These are phyloP conservation scores for Sycobia sp. DNA, from an alignment of 1,140 invertebrate species.

Conservation along the genomic window DNA sequence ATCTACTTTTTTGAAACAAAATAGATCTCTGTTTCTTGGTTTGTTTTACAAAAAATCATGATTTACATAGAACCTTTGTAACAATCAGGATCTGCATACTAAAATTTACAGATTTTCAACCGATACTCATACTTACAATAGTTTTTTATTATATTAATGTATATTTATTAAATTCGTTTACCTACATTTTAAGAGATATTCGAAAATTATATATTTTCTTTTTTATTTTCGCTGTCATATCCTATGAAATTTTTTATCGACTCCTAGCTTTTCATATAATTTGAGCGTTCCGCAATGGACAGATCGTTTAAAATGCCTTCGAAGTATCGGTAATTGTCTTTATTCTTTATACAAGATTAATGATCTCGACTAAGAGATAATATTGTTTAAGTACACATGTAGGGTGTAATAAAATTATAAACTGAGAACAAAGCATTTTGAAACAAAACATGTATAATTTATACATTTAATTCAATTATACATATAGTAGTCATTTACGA, in stretches of 20 bases:
- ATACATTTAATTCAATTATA: slow-evolving; percentile 2
- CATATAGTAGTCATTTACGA: too few relatives aligned
- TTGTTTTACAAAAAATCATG: neutral
- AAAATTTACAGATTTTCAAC: slow-evolving; percentile 17
- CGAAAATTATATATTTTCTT: slow-evolving; percentile 30
- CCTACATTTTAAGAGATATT: slow-evolving; percentile 24
- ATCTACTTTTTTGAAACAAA: neutral
- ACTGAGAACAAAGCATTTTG: neutral
- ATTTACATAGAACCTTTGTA: neutral
- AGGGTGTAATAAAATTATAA: slow-evolving; percentile 36
- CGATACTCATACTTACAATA: neutral
- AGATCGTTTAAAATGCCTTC: slow-evolving; percentile 20
- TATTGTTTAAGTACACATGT: slow-evolving; percentile 45
- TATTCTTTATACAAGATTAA: slow-evolving; percentile 23
- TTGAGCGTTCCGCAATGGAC: slow-evolving; percentile 7
- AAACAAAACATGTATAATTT: slow-evolving; percentile 1
- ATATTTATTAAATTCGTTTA: slow-evolving; percentile 8
- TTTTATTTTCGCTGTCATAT: slow-evolving; percentile 13
- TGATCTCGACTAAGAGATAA: slow-evolving; percentile 41
- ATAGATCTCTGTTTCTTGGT: slow-evolving; percentile 2
- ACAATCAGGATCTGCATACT: slow-evolving; percentile 7
- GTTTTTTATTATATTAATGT: slow-evolving; percentile 19
- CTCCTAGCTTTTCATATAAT: neutral
- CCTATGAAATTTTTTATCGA: slow-evolving; percentile 12
- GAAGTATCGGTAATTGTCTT: slow-evolving; percentile 20